phyloP scores from a whole-genome alignment of 2,113 vertebrate genomes.

The Platycercus adscitus region DNA sequence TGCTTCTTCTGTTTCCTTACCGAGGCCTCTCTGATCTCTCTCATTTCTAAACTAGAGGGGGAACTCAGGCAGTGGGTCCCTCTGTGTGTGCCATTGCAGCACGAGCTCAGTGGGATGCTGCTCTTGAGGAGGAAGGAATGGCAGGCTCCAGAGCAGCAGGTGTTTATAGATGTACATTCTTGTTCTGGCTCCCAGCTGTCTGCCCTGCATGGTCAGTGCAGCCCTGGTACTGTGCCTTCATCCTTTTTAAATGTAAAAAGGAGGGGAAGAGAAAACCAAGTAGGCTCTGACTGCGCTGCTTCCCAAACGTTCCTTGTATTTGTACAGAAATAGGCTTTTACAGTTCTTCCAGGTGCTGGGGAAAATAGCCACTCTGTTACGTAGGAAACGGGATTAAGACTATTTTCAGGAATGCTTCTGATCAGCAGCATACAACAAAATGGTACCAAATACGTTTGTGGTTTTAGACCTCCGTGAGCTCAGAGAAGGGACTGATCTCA shows the following conservation, averaged over 20 bases:
- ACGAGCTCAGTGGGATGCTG: neutral
- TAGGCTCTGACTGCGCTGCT: neutral
- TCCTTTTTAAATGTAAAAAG: neutral
- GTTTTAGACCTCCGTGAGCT: neutral
- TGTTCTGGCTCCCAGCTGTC: neutral
- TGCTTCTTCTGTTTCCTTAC: neutral
- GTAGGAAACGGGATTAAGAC: neutral
- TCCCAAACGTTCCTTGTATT: neutral
- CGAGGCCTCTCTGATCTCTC: neutral
- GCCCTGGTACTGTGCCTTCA: conserved; percentile 44
- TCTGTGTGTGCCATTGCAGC: neutral
- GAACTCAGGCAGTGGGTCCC: neutral
- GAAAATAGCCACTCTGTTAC: neutral
- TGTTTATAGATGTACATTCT: neutral
- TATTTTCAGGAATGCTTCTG: neutral
- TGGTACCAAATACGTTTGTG: conserved; percentile 13
- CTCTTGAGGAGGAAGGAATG: neutral
- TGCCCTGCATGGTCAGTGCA: neutral
- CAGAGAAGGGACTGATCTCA: neutral
- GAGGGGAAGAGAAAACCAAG: neutral
- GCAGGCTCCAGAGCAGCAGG: neutral
- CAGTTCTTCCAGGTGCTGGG: conserved; percentile 8
- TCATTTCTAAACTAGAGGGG: neutral
- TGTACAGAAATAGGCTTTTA: conserved; percentile 6
- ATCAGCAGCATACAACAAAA: neutral